These are phyloP conservation scores for Apomyelois bistriatella DNA, from an alignment of 2,888 invertebrate species.

Conservation along the genomic window DNA sequence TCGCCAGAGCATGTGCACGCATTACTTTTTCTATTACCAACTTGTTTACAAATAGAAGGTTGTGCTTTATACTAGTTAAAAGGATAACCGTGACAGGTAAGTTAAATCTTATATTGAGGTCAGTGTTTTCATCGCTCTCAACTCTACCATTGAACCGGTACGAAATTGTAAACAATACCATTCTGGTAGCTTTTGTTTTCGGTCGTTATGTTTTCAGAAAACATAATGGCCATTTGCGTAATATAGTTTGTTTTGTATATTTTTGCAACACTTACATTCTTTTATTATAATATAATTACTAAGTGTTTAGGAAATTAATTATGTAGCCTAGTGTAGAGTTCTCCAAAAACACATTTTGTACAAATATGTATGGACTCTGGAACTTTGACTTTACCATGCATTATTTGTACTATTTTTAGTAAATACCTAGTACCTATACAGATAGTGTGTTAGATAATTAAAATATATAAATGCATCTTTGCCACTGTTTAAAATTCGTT, in stretches of 20 bases:
- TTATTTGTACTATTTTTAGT: too few species aligned
- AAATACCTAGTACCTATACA: too few species aligned
- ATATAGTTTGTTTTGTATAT: constrained; percentile 24
- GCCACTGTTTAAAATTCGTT: too few species aligned
- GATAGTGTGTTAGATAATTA: too few species aligned
- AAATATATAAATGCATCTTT: too few species aligned
- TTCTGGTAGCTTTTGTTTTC: constrained; percentile 55
- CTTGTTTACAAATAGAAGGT: constrained; percentile 67
- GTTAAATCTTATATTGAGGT: constrained; percentile 55
- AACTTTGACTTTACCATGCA: too few species aligned
- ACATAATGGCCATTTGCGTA: constrained; percentile 35
- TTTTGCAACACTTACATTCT: constrained; percentile 4
- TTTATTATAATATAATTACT: background rate
- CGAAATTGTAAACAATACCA: constrained; percentile 45
- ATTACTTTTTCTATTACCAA: constrained; percentile 23
- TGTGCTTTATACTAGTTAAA: constrained; percentile 49
- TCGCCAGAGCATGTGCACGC: constrained; percentile 52
- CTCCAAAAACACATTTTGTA: too few species aligned
- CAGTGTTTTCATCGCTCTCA: constrained; percentile 42
- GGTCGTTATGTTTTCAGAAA: constrained; percentile 37
- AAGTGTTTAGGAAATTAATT: background rate
- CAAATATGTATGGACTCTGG: too few species aligned
- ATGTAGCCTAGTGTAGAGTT: too few species aligned
- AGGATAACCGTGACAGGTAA: constrained; percentile 66
- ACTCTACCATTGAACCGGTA: constrained; percentile 21